These are phyloP conservation scores for Camelus dromedarius DNA, from an alignment of 2,113 vertebrate species.

Conservation along the genomic window DNA sequence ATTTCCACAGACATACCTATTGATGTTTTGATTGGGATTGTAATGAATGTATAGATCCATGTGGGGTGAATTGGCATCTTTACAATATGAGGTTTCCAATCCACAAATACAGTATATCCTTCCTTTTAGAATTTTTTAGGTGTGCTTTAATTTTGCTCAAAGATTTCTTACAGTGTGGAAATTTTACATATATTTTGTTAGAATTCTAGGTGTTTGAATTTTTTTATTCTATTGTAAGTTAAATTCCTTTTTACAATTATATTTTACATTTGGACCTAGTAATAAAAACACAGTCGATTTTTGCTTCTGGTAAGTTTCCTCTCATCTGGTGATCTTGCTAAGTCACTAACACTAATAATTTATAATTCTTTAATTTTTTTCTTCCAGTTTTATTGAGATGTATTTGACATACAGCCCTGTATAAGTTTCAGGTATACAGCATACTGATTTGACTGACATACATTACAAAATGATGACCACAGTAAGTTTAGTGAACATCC, in stretches of 20 bases:
- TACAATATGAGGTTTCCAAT: not conserved
- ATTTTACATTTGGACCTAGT: not conserved
- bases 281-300: not conserved
- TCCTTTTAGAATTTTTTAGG: not conserved
- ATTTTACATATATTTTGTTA: not conserved
- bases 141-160: not conserved
- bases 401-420: not conserved
- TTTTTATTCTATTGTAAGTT: not conserved
- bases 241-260: not conserved
- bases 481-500: not conserved
- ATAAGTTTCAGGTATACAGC: not conserved
- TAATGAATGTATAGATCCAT: not conserved
- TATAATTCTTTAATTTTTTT: not conserved
- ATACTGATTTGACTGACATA: not conserved
- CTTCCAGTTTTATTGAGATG: not conserved
- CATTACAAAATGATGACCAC: not conserved
- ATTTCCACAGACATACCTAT: not conserved
- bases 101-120: not conserved
- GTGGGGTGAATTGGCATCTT: not conserved
- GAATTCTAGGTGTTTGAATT: not conserved
- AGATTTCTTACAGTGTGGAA: not conserved
- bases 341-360: not conserved
- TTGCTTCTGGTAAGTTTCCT: conserved; percentile 18
- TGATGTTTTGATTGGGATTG: not conserved
- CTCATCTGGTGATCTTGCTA: not conserved